Evolutionary conservation across 2,888 invertebrate genomes (phyloP).

Genomic region (Rhingia rostrata): DNA sequence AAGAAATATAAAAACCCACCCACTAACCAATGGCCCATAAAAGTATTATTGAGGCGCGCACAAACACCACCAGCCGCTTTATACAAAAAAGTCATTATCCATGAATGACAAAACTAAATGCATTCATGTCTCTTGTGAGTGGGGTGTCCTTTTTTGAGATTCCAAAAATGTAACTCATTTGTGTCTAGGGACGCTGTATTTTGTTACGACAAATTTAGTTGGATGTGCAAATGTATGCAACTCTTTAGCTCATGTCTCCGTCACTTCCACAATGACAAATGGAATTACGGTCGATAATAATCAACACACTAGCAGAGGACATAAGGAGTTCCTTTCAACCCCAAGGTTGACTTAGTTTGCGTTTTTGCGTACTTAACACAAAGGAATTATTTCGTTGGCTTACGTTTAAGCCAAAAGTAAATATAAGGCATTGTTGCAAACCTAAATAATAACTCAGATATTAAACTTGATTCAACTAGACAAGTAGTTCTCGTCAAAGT

Average conservation of each 20-base stretch:
- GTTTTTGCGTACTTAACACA: no score
- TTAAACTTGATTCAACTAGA: no score
- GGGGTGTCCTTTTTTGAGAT: no score
- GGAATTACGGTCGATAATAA: constrained; percentile 12
- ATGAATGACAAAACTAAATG: constrained; percentile 54
- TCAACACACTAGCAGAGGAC: background rate
- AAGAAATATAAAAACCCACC: constrained; percentile 1
- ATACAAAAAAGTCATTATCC: constrained; percentile 46
- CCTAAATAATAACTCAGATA: no score
- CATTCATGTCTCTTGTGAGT: constrained; percentile 33
- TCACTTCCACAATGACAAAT: constrained; percentile 8
- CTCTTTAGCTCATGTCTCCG: background rate
- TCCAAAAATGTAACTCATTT: no score
- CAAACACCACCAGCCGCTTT: constrained; percentile 2
- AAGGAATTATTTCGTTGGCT: no score
- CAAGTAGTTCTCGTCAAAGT: no score
- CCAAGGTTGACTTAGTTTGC: background rate
- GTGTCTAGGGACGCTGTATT: no score
- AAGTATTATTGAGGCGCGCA: constrained; percentile 27
- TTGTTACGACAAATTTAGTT: no score
- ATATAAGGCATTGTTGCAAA: no score
- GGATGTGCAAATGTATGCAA: no score
- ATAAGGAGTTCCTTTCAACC: background rate
- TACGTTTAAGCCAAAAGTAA: no score
- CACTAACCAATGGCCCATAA: background rate